Evolutionary conservation across 2,113 vertebrate species (phyloP).

Genomic region (Alexandromys fortis): DNA sequence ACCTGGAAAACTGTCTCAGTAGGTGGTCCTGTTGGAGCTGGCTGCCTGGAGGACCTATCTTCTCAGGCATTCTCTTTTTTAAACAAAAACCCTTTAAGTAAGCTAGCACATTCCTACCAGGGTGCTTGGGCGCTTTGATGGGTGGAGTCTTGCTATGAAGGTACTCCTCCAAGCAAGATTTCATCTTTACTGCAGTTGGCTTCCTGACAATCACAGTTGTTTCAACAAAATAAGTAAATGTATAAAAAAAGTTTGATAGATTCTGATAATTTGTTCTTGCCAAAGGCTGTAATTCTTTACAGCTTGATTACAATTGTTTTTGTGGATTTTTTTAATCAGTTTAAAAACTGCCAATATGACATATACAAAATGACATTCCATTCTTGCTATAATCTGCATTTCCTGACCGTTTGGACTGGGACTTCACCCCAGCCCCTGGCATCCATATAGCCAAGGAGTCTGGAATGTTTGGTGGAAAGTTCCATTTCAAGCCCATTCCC

Average conservation of each 20-base stretch:
- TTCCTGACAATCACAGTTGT: neutral
- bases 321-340: neutral
- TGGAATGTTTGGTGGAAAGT: too few relatives aligned
- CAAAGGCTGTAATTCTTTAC: neutral
- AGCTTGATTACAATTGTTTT: neutral
- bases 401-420: neutral
- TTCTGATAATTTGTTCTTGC: neutral
- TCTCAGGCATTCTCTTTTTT: neutral
- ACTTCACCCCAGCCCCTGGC: too few relatives aligned
- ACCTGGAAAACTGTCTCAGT: neutral
- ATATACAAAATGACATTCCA: neutral
- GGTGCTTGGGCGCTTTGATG: neutral
- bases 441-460: too few relatives aligned
- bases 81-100: neutral
- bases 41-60: neutral
- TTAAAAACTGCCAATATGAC: neutral
- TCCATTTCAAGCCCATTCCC: too few relatives aligned
- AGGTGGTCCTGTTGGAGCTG: neutral
- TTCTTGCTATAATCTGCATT: neutral
- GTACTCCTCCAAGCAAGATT: neutral
- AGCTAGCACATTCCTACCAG: neutral
- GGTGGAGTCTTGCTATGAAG: neutral
- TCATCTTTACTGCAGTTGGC: neutral
- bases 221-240: neutral
- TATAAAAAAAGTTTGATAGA: neutral